Evolutionary conservation across 2,888 invertebrate species (phyloP), one percentile per base, ranked within the genome.

Genomic region (Lamellibrachia satsuma): DNA sequence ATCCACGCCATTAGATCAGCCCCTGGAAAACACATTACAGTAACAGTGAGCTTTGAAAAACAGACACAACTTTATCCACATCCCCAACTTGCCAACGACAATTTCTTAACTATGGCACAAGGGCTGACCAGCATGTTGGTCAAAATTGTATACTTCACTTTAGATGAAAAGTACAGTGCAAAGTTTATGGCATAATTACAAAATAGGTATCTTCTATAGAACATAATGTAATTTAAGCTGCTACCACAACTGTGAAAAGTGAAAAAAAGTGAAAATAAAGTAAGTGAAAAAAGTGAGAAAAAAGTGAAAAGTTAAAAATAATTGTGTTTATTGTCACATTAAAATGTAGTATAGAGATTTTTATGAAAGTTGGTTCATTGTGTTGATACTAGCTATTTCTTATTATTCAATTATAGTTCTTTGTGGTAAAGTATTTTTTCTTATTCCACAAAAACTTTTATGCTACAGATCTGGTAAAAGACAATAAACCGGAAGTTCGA

Each of bases 1-100:
- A 99, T 98, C 99, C 99, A 99, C 92, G 98, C 97, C 91, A 99
- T 98, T 94, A 99, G 97, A 97, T 99, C 99, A 60, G 98, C 97
- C 92, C 99, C 99, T 96, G 97, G 39, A 95, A 95, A 91, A 92
- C 52, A 75, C 75, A 75, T 1, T 6, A 75, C 15, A n/a, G 55
- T 2, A 75, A 75, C 75, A 75, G 75, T 75, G 75, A 75, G 75
- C 22, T 75, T 75, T 75, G 15, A 75, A 75, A 75, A n/a, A 22
- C 75, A 75, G 55, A 9, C 22, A 75, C 75, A 75, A 4, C 75
- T 15, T 15, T 75, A n/a, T 75, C 75, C 22, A 75, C 2, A 22
- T 75, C 22, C 75, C n/a, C 15, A 11, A 75, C 22, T 75, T 75
- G 75, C 22, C 75, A 75, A 75, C n/a, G n/a, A 75, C 15, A 15